Evolutionary conservation across 1,140 invertebrate genomes (phyloP).

Genomic region (Aradophagus sp.): DNA sequence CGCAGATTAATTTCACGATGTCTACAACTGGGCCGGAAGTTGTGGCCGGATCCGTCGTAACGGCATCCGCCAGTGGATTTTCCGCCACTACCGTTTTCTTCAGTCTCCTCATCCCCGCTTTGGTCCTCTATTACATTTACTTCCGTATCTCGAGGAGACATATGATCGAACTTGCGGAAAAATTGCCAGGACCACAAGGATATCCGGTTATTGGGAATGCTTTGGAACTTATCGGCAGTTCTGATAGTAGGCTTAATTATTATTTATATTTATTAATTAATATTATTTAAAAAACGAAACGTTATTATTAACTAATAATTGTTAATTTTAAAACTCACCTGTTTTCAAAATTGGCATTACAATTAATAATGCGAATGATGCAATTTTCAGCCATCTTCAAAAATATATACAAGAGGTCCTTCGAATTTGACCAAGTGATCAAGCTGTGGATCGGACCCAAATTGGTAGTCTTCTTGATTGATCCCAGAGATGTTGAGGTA

Average conservation of each 20-base stretch:
- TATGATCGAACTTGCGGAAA: slow-evolving; percentile 81
- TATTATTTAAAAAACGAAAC: too few species aligned
- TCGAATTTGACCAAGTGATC: slow-evolving; percentile 77
- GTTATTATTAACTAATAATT: too few species aligned
- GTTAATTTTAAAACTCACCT: too few species aligned
- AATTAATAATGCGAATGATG: too few species aligned
- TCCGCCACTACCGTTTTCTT: slow-evolving; percentile 79
- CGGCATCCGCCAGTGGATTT: slow-evolving; percentile 66
- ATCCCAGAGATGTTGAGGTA: slow-evolving; percentile 84
- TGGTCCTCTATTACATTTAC: slow-evolving; percentile 82
- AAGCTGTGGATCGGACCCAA: slow-evolving; percentile 85
- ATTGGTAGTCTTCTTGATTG: slow-evolving; percentile 81
- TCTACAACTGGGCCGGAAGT: slow-evolving; percentile 70
- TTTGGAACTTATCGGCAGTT: slow-evolving; percentile 80
- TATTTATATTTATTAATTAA: too few species aligned
- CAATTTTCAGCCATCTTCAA: slow-evolving; percentile 79
- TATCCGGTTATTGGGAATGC: slow-evolving; percentile 83
- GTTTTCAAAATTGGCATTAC: slow-evolving; percentile 5
- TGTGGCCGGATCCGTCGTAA: slow-evolving; percentile 65
- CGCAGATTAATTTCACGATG: slow-evolving; percentile 61
- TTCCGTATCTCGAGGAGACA: slow-evolving; percentile 82
- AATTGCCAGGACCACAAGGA: slow-evolving; percentile 81
- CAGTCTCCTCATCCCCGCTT: slow-evolving; percentile 80
- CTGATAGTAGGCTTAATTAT: slow-evolving; percentile 79
- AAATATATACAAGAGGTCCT: slow-evolving; percentile 77